Base-by-base conservation (phyloP, 2,888 invertebrate species). In the Epistrophe grossulariae region DNA sequence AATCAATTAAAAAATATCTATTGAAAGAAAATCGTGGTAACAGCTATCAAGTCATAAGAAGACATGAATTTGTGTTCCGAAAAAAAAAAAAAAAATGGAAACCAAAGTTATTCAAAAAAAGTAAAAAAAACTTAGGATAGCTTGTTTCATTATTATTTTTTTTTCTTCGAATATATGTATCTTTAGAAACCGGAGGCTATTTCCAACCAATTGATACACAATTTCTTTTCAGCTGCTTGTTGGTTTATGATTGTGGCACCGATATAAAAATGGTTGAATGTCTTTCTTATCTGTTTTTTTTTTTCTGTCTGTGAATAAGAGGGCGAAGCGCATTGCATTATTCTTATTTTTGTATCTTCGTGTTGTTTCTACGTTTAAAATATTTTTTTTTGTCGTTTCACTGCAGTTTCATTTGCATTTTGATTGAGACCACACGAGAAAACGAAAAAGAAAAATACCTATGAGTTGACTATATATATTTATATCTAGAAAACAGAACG, bases 391-490 rank as follows among this genome's bases (percentile, higher is more conserved):
- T 57, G 50, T 43, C 55, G 59, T 59, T 66, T 48, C 62, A 19
- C 31, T 40, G 52, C 7, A 77, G 57, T 78, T n/a, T 82, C 78
- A 85, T 82, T 85, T 82, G 82, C 85, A 85, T 85, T 85, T 85
- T 79, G 74, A 85, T 85, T 85, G 82, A 81, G 82, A 85, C 85
- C 85, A 85, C 82, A 85, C 85, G 78, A 80, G 66, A 60, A 79
- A 83, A 80, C 19, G n/a, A 43, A 45, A 60, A 28, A 57, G 28
- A 35, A 50, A 28, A 57, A 78, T 59, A 68, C 45, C 15, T 28
- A 66, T 17, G 43, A 10, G 24, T 24, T 24, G 24, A 24, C 2
- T 24, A 3, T 38, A 38, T 43, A 11, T 15, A 31, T 4, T 7
- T 19, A 60, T 11, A 60, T 52, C 24, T 28, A 13, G 38, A 28